phyloP scores from a whole-genome alignment of 2,888 invertebrate genomes.

The Drosophila anceps region DNA sequence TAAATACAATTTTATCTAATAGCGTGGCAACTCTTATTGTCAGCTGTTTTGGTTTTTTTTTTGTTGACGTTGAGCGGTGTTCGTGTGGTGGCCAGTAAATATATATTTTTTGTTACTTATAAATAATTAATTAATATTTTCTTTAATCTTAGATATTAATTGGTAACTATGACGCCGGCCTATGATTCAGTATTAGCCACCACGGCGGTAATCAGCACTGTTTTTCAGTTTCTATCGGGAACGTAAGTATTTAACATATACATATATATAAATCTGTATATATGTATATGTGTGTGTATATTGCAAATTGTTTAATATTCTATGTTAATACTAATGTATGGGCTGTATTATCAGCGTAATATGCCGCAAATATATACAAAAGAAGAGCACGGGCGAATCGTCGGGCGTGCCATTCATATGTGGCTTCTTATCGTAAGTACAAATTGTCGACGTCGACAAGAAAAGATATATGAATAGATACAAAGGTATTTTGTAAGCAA shows the following conservation, averaged over 20 bases:
- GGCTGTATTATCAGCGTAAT: slow-evolving; percentile 88
- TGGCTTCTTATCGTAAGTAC: slow-evolving; percentile 90
- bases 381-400: slow-evolving; percentile 91
- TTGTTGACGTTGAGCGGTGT: slow-evolving; percentile 74
- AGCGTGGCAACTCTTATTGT: slow-evolving; percentile 34
- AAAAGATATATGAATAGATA: slow-evolving; percentile 19
- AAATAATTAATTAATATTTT: slow-evolving; percentile 14
- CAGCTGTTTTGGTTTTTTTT: slow-evolving; percentile 70
- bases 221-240: slow-evolving; percentile 94
- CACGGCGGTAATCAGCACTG: slow-evolving; percentile 91
- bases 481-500: background rate
- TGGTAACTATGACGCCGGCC: slow-evolving; percentile 52
- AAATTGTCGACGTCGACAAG: slow-evolving; percentile 66
- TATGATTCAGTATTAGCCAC: slow-evolving; percentile 81
- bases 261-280: background rate
- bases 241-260: slow-evolving; percentile 88
- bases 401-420: slow-evolving; percentile 92
- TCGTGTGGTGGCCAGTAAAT: slow-evolving; percentile 24
- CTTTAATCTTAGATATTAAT: slow-evolving; percentile 13
- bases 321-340: slow-evolving; percentile 20
- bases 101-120: slow-evolving; percentile 21
- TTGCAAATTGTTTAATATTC: slow-evolving; percentile 17
- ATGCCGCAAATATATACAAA: slow-evolving; percentile 90
- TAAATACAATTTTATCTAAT: background rate
- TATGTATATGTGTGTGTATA: too few species aligned